phyloP scores from a whole-genome alignment of 2,888 invertebrate species.

The Trachelus stipa region DNA sequence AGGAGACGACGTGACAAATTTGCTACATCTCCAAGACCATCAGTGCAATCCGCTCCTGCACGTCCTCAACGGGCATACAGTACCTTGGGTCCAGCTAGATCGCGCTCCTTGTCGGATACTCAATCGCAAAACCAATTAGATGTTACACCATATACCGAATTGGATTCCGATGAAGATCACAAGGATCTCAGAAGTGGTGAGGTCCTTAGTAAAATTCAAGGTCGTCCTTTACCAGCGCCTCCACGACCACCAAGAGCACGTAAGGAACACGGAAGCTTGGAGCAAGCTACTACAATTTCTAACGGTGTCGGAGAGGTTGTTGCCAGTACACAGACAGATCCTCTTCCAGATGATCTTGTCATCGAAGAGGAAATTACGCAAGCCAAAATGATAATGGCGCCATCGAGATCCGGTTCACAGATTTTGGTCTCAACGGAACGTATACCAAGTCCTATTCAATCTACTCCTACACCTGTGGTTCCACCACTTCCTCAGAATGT shows the following conservation, averaged over 20 bases:
- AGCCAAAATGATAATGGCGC: conserved; percentile 58
- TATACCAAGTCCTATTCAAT: conserved; percentile 49
- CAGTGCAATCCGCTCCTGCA: conserved; percentile 68
- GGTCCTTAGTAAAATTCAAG: conserved; percentile 85
- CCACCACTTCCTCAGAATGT: conserved; percentile 42
- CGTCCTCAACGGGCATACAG: conserved; percentile 74
- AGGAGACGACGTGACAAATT: conserved; percentile 73
- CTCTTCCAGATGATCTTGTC: conserved; percentile 80
- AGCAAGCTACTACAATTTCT: conserved; percentile 28
- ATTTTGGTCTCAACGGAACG: conserved; percentile 60
- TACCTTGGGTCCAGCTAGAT: conserved; percentile 72
- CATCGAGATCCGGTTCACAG: conserved; percentile 59
- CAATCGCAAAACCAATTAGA: conserved; percentile 29
- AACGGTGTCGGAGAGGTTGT: conserved; percentile 74
- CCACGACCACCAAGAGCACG: conserved; percentile 83
- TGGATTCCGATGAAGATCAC: conserved; percentile 70
- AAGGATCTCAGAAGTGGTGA: conserved; percentile 80
- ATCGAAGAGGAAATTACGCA: conserved; percentile 62
- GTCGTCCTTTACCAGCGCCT: conserved; percentile 86
- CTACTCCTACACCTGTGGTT: conserved; percentile 46
- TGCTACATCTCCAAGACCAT: conserved; percentile 74
- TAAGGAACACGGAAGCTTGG: conserved; percentile 61
- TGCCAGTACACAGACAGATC: conserved; percentile 88
- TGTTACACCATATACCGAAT: conserved; percentile 72
- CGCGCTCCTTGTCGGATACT: conserved; percentile 56